These are phyloP conservation scores for Sitta europaea DNA, from an alignment of 2,113 vertebrate species.

Conservation along the genomic window DNA sequence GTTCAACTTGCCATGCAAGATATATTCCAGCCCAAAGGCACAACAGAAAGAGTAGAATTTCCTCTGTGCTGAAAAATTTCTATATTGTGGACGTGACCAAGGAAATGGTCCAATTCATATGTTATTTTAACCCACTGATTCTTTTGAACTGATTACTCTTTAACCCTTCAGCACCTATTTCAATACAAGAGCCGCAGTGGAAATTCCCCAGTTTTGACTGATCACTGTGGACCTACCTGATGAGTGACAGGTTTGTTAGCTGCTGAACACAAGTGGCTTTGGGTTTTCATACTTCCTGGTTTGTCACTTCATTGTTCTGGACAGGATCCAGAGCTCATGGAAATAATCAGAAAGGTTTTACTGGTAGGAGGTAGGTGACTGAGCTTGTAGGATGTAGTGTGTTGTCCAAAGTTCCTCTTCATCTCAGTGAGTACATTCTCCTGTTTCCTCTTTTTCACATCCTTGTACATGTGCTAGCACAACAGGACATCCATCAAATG, in stretches of 20 bases:
- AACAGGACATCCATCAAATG: constrained; percentile 55
- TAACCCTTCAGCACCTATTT: fast-evolving
- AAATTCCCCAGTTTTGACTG: neutral
- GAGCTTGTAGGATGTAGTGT: neutral
- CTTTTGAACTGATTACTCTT: neutral
- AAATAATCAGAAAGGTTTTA: neutral
- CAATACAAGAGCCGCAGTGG: neutral
- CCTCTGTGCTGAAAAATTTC: neutral
- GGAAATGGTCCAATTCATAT: neutral
- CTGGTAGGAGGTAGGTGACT: neutral
- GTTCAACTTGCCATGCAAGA: neutral
- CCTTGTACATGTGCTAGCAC: constrained; percentile 60
- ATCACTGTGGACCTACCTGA: fast-evolving
- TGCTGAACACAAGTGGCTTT: neutral
- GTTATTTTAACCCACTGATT: neutral
- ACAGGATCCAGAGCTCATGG: neutral
- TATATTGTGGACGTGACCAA: neutral
- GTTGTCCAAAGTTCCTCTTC: constrained; percentile 61
- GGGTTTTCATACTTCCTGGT: neutral
- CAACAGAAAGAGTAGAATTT: neutral
- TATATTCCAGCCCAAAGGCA: neutral
- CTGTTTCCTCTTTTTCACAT: constrained; percentile 15
- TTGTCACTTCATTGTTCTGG: neutral
- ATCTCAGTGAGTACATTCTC: constrained; percentile 58
- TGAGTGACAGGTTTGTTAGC: neutral